These are phyloP conservation scores for Encarsia formosa DNA, from an alignment of 2,888 invertebrate species.

Conservation along the genomic window DNA sequence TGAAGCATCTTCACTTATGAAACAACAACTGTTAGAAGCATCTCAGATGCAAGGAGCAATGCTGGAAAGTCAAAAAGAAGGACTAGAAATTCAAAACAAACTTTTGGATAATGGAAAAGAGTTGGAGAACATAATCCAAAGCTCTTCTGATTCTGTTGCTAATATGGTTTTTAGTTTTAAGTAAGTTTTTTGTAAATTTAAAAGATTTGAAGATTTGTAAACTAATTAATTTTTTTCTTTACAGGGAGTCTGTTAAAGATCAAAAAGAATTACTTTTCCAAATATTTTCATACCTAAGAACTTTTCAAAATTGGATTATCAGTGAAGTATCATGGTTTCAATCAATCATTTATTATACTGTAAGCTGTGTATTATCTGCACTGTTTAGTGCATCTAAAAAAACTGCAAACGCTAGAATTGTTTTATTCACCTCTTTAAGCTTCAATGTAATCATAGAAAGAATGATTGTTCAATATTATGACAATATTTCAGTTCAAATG, in stretches of 20 bases:
- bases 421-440: conserved; percentile 55
- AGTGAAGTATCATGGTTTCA: conserved; percentile 64
- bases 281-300: conserved; percentile 56
- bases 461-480: conserved; percentile 43
- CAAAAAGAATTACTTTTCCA: conserved; percentile 58
- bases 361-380: conserved; percentile 54
- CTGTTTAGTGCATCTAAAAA: conserved; percentile 57
- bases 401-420: conserved; percentile 57
- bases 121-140: conserved; percentile 51
- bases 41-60: conserved; percentile 51
- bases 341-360: conserved; percentile 59
- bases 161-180: conserved; percentile 54
- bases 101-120: conserved; percentile 55
- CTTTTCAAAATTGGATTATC: conserved; percentile 60
- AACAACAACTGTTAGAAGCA: conserved; percentile 52
- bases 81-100: conserved; percentile 52
- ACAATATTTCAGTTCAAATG: conserved; percentile 29
- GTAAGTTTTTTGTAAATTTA: conserved; percentile 32
- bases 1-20: conserved; percentile 48
- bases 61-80: conserved; percentile 52
- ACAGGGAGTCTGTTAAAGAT: conserved; percentile 54
- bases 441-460: conserved; percentile 55
- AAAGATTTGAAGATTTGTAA: neutral
- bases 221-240: conserved; percentile 30
- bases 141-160: conserved; percentile 51